phyloP scores from a whole-genome alignment of 2,113 vertebrate species.

The Dicrurus megarhynchus region DNA sequence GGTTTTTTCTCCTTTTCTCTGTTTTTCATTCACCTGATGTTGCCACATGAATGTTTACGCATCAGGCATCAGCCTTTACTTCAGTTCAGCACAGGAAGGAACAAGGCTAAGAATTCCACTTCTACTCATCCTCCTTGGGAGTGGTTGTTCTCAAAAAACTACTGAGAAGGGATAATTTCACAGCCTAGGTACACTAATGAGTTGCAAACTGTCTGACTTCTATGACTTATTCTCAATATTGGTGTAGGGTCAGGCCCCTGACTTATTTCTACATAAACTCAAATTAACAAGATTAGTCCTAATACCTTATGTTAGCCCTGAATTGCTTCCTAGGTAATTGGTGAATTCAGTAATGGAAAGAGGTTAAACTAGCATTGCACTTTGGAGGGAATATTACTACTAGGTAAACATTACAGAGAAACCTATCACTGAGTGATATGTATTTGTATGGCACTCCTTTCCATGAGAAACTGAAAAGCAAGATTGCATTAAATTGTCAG shows the following conservation, averaged over 20 bases:
- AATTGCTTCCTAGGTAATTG: neutral
- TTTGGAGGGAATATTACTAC: neutral
- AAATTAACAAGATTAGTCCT: neutral
- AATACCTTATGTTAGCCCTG: neutral
- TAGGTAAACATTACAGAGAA: neutral
- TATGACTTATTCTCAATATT: neutral
- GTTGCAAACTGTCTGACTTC: neutral
- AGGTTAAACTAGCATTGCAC: neutral
- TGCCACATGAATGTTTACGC: neutral
- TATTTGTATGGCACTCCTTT: neutral
- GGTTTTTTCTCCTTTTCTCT: neutral
- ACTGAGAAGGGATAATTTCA: neutral
- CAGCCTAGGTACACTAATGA: neutral
- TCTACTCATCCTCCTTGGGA: neutral
- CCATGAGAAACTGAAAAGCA: neutral
- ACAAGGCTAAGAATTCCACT: neutral
- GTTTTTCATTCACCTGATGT: neutral
- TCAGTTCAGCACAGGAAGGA: neutral
- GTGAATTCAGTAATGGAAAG: neutral
- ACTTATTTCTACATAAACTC: neutral
- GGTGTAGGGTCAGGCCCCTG: neutral
- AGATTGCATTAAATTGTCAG: conserved; percentile 36
- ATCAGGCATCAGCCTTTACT: neutral
- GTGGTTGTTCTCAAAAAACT: neutral
- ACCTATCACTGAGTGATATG: neutral